Percentiles rank a stretch among this genome's conserved stretches.
Conservation (phyloP, 2,888 invertebrate genomes). For the Microplitis manilae region DNA sequence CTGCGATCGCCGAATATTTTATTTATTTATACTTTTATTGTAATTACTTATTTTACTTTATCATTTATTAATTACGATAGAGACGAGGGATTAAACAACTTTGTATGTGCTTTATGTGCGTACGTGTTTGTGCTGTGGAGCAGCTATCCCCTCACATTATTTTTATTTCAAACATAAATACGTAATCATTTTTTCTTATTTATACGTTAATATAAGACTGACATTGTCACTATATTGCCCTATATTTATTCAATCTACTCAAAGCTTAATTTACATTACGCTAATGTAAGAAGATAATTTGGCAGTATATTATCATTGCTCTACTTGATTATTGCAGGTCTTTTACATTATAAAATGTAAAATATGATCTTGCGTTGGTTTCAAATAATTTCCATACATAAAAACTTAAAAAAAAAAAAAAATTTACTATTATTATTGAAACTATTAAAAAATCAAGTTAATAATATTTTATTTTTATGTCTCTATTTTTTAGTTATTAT, state of each 20-base stretch:
- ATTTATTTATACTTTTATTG: constrained; percentile 53
- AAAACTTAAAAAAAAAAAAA: too few relatives aligned
- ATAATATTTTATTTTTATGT: neutral
- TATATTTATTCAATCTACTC: neutral
- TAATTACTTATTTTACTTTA: constrained; percentile 31
- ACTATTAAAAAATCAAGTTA: neutral
- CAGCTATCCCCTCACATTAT: constrained; percentile 60
- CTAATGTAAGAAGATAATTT: neutral
- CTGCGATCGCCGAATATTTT: constrained; percentile 65
- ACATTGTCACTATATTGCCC: neutral
- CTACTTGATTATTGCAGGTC: neutral
- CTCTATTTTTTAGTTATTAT: neutral
- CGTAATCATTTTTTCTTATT: neutral
- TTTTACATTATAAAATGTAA: neutral
- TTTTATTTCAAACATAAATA: neutral
- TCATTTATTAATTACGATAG: constrained; percentile 48
- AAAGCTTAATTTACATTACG: neutral
- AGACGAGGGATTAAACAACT: constrained; percentile 66
- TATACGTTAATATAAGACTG: neutral
- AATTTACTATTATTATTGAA: neutral
- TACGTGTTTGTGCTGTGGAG: constrained; percentile 69
- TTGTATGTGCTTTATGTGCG: constrained; percentile 66
- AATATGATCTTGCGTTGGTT: neutral
- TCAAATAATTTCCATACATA: neutral
- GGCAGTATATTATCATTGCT: neutral